Conservation (phyloP, 2,797 vertebrate species). For the Allobates femoralis region DNA sequence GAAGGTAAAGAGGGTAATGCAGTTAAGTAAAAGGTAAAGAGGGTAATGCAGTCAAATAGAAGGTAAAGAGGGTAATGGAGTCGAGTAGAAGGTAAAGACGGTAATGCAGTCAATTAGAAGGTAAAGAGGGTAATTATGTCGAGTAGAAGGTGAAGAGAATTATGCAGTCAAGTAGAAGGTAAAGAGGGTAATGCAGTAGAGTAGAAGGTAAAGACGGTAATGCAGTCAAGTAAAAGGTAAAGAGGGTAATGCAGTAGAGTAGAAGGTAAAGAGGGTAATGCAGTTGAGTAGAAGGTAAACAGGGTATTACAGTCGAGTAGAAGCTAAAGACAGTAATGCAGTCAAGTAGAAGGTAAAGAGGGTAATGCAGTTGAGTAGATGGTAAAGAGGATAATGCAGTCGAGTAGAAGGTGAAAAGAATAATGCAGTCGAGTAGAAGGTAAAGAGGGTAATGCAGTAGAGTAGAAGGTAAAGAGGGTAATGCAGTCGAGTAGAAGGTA, state of each 20-base stretch:
- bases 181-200: conserved; percentile 67
- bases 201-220: conserved; percentile 68
- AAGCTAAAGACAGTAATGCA: conserved; percentile 69
- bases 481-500: too few species aligned
- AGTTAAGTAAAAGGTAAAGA: conserved; percentile 67
- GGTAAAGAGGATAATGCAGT: too few species aligned
- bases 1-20: conserved; percentile 69
- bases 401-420: conserved; percentile 68
- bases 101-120: conserved; percentile 65
- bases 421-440: conserved; percentile 65
- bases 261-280: conserved; percentile 68
- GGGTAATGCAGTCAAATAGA: conserved; percentile 65
- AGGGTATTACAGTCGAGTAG: too few species aligned
- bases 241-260: conserved; percentile 67
- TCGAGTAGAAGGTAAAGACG: conserved; percentile 68
- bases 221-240: conserved; percentile 66
- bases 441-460: conserved; percentile 68
- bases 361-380: conserved; percentile 66
- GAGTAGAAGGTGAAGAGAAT: conserved; percentile 68
- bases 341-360: conserved; percentile 68
- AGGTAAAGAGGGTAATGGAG: conserved; percentile 69
- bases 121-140: too few species aligned
- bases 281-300: too few species aligned
- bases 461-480: conserved; percentile 69
- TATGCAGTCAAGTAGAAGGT: conserved; percentile 66